These are phyloP conservation scores for Scolopax mira DNA, from an alignment of 2,113 vertebrate genomes.

Conservation along the genomic window DNA sequence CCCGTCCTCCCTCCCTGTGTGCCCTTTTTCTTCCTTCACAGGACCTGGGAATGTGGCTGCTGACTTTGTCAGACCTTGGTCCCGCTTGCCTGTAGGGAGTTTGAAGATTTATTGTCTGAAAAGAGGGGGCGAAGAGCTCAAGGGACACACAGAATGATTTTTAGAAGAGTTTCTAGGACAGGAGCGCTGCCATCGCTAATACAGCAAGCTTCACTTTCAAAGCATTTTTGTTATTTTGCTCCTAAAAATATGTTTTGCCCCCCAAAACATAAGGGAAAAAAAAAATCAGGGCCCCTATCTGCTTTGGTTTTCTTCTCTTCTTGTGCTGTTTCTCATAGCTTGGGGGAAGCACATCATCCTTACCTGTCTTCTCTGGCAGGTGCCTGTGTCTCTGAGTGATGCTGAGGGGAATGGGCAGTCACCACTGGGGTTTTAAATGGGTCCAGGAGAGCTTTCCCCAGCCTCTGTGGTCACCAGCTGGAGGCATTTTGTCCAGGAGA, in stretches of 20 bases:
- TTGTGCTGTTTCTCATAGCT: background rate
- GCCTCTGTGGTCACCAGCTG: fast-evolving
- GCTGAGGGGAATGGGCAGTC: background rate
- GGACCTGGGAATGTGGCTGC: background rate
- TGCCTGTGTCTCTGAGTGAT: fast-evolving
- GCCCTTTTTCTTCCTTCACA: background rate
- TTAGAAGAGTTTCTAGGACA: background rate
- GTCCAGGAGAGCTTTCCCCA: background rate
- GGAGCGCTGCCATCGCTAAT: background rate
- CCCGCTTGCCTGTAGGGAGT: background rate
- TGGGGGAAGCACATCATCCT: background rate
- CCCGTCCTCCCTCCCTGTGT: background rate
- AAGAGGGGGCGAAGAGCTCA: fast-evolving
- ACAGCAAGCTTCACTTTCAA: background rate
- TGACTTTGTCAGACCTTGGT: background rate
- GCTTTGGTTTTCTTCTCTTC: background rate
- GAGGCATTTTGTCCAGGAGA: background rate
- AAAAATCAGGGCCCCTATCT: background rate
- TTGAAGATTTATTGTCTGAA: background rate
- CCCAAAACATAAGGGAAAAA: background rate
- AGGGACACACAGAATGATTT: background rate
- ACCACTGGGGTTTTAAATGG: background rate
- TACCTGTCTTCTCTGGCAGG: background rate
- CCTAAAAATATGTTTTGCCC: background rate
- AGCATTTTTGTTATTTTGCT: background rate